Conservation (phyloP, 2,113 vertebrate genomes). For the Pangasianodon gigas region DNA sequence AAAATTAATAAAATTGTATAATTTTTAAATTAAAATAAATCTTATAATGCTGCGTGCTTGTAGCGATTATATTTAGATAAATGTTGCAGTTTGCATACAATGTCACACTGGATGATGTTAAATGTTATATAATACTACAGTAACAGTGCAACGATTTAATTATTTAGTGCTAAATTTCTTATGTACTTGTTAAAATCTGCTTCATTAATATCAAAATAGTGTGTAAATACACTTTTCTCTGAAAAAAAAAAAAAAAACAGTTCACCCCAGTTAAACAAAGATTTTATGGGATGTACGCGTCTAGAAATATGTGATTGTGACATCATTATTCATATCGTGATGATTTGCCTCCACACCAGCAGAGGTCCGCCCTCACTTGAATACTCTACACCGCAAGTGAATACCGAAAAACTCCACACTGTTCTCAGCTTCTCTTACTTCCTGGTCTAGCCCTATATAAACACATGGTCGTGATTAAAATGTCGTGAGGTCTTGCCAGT, state of each 20-base stretch:
- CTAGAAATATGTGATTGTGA: not conserved
- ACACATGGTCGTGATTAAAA: not conserved
- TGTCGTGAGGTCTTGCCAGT: not conserved
- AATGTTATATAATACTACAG: not conserved
- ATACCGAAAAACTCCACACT: not conserved
- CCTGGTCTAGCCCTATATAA: not conserved
- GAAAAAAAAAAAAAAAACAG: not conserved
- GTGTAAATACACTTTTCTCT: not conserved
- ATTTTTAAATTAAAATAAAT: not conserved
- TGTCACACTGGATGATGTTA: not conserved
- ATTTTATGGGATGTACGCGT: not conserved
- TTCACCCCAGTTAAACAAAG: not conserved
- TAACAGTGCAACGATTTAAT: slow-evolving; percentile 1
- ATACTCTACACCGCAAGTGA: not conserved
- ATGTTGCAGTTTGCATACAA: not conserved
- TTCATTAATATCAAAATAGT: not conserved
- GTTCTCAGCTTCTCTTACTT: not conserved
- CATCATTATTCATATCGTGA: not conserved
- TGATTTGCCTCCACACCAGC: not conserved
- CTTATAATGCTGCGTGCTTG: not conserved
- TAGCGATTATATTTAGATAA: not conserved
- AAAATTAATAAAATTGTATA: not conserved
- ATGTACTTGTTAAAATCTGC: not conserved
- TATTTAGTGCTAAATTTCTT: not conserved
- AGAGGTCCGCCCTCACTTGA: not conserved